These are phyloP conservation scores for Liolophura sinensis DNA, from an alignment of 1,140 invertebrate species.

Conservation along the genomic window DNA sequence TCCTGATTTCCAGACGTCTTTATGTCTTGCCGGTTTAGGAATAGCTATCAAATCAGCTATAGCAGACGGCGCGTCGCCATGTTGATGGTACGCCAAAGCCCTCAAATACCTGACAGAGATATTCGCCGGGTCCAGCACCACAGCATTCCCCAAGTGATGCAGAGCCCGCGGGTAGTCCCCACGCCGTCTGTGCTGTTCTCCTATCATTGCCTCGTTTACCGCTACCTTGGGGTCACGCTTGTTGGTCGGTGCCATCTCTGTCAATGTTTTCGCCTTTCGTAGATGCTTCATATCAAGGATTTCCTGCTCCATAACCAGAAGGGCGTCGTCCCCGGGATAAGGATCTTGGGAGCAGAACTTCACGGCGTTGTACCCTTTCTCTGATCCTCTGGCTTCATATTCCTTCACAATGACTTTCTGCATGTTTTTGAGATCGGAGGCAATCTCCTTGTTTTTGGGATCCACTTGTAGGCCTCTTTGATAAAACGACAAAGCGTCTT, in stretches of 20 bases:
- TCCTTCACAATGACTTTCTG: conserved; percentile 31
- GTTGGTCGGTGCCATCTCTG: too few relatives aligned
- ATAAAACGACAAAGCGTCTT: conserved; percentile 29
- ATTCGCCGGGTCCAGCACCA: conserved; percentile 35
- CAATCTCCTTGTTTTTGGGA: conserved; percentile 28
- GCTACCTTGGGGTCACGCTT: conserved; percentile 13
- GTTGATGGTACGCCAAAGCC: conserved; percentile 29
- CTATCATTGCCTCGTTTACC: conserved; percentile 24
- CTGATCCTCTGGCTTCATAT: conserved; percentile 18
- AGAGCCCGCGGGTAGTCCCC: conserved; percentile 27
- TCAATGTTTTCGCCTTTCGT: too few relatives aligned
- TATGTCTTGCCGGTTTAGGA: conserved; percentile 36
- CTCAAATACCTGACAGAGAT: conserved; percentile 34
- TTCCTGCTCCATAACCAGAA: conserved; percentile 40
- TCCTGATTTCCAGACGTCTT: conserved; percentile 48
- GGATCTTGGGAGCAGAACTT: conserved; percentile 42
- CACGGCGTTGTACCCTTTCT: conserved; percentile 34
- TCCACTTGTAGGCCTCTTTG: conserved; percentile 30
- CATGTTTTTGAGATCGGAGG: conserved; percentile 29
- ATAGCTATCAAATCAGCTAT: conserved; percentile 40
- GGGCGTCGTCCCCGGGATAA: conserved; percentile 47
- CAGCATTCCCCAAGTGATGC: conserved; percentile 25
- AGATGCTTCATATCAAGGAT: conserved; percentile 40
- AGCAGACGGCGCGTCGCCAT: conserved; percentile 25
- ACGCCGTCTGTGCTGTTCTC: conserved; percentile 18